Evolutionary conservation across 2,888 invertebrate genomes (phyloP), one percentile per base, ranked within the genome.

Genomic region (Noctua pronuba): DNA sequence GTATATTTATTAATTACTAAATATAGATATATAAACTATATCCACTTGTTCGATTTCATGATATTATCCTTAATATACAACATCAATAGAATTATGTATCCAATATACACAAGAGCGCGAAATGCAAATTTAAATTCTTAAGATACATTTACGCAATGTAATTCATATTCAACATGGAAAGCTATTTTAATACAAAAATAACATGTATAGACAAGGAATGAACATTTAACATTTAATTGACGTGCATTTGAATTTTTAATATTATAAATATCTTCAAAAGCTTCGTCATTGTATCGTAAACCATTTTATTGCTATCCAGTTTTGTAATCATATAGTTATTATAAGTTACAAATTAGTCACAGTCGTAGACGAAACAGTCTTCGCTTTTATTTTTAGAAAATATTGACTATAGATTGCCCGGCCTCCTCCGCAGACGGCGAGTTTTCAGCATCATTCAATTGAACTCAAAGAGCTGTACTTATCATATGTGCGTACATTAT

Each of bases 21-120:
- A 90, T 91, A 92, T 88, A 89, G 87, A 86, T 90, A 89, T 88
- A 88, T 88, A 88, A 88, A 90, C 90, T 93, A 92, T 91, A 91
- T 91, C 89, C 92, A 93, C 95, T 96, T 95, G 95, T 94, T 95
- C 95, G 94, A 95, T 94, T 95, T 94, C 93, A 95, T 95, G 93
- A 95, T 93, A 94, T 90, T 90, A 89, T 91, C 90, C 90, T 88
- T 93, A 94, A 92, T 94, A 94, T 95, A 95, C 93, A 94, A 94
- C 92, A 92, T 92, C 90, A 90, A 88, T 87, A 88, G 75, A 90
- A 85, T 85, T 84, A 86, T 87, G 89, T 91, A 90, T 90, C 90
- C 86, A 90, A 91, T 92, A 92, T 92, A 94, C 92, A 88, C 74
- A 83, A 91, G 86, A 84, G 86, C 86, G 92, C 90, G 89, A 95